phyloP scores from a whole-genome alignment of 2,797 vertebrate species.

The Staurois parvus region DNA sequence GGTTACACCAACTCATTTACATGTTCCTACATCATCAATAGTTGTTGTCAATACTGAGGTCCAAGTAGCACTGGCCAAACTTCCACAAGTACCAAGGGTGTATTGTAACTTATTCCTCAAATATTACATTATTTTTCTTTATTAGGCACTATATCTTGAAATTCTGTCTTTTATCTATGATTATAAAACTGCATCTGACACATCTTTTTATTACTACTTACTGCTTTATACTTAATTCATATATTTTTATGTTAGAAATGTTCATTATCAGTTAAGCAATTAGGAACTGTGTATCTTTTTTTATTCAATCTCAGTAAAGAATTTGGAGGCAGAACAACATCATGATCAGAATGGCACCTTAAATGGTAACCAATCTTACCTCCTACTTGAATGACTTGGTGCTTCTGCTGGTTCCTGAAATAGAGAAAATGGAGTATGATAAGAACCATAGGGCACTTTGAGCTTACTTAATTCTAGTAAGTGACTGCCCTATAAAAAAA shows the following conservation, averaged over 20 bases:
- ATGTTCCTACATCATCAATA: too few relatives aligned
- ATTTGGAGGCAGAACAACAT: constrained; percentile 50
- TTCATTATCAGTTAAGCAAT: background rate
- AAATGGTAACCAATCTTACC: constrained; percentile 51
- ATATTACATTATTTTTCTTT: too few relatives aligned
- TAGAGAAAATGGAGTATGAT: constrained; percentile 53
- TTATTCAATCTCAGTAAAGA: background rate
- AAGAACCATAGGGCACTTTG: constrained; percentile 52
- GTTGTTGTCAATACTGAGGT: too few relatives aligned
- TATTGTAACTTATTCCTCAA: too few relatives aligned
- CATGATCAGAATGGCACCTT: constrained; percentile 47
- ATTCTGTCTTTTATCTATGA: too few relatives aligned
- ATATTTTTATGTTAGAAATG: background rate
- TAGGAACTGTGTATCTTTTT: background rate
- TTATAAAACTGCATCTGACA: too few relatives aligned
- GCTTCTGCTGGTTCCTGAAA: constrained; percentile 50
- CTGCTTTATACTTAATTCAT: too few relatives aligned
- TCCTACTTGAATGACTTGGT: constrained; percentile 52
- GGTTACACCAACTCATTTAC: too few relatives aligned
- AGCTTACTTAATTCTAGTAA: constrained; percentile 21
- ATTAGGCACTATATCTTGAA: too few relatives aligned
- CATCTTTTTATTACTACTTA: too few relatives aligned
- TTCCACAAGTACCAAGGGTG: too few relatives aligned
- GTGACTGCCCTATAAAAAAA: constrained; percentile 35
- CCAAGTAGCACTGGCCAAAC: too few relatives aligned